These are phyloP conservation scores for Latrodectus elegans DNA, from an alignment of 2,888 invertebrate species.

Conservation along the genomic window DNA sequence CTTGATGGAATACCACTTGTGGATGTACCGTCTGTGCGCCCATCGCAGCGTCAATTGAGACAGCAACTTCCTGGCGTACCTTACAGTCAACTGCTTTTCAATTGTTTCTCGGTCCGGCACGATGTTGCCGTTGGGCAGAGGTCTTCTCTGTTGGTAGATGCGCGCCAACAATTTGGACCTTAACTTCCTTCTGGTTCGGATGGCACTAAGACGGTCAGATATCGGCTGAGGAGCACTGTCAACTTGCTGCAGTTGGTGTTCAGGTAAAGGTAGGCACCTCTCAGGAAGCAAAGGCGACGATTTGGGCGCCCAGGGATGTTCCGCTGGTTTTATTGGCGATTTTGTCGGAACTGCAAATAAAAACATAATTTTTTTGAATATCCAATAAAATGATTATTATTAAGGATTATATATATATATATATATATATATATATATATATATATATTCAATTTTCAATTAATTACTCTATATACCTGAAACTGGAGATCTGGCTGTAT, in stretches of 20 bases:
- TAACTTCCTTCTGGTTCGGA: conserved; percentile 43
- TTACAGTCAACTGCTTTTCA: conserved; percentile 33
- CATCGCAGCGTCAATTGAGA: conserved; percentile 64
- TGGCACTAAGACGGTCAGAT: conserved; percentile 25
- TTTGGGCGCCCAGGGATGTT: conserved; percentile 28
- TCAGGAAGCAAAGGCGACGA: not conserved
- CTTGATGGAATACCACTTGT: conserved; percentile 69
- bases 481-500: conserved; percentile 36
- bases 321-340: conserved; percentile 31
- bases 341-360: conserved; percentile 39
- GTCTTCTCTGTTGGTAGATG: conserved; percentile 46
- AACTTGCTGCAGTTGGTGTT: not conserved
- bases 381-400: too few relatives aligned
- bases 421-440: too few relatives aligned
- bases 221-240: not conserved
- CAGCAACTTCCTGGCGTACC: conserved; percentile 48
- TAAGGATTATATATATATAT: too few relatives aligned
- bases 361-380: too few relatives aligned
- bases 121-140: conserved; percentile 1
- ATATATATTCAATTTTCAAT: too few relatives aligned
- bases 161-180: conserved; percentile 42
- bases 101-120: conserved; percentile 21
- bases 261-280: not conserved
- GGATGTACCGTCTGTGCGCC: conserved; percentile 59
- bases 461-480: conserved; percentile 20